Evolutionary conservation across 2,888 invertebrate species (phyloP), one percentile per base, ranked within the genome.

Genomic region (Bimastos eiseni): DNA sequence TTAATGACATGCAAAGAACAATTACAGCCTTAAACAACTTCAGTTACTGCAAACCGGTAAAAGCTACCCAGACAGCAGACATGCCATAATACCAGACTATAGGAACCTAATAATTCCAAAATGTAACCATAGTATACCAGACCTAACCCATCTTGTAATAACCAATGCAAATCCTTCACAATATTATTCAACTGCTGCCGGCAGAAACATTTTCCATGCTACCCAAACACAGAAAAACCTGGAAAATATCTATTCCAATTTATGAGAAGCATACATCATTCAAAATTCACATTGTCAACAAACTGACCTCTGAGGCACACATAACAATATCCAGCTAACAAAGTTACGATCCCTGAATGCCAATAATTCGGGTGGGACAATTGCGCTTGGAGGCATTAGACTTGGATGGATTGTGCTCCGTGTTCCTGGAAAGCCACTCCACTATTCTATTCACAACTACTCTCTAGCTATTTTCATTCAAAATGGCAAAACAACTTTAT

Each of bases 381-480:
- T 70, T 70, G 70, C n/a, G 70, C 70, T n/a, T 13, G 70, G 70
- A 70, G 70, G n/a, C 70, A 70, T 6, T 70, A 70, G 70, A 70
- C 30, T n/a, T 70, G 30, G 70, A 70, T 70, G n/a, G 70, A 70
- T 70, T n/a, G 30, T 70, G 70, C n/a, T 70, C 70, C n/a, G 17
- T n/a, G 70, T n/a, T 70, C 70, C n/a, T 70, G 70, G 70, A 70
- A 70, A 70, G n/a, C 70, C 70, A n/a, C n/a, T 70, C 70, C 70
- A n/a, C 30, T n/a, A 70, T 70, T 70, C 70, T n/a, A 70, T 30
- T 70, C 70, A 70, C 30, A 70, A n/a, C n/a, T n/a, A 70, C 70
- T 70, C 70, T n/a, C 5, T 70, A n/a, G 17, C 70, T n/a, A 70
- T 5, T 70, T 70, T 70, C 49, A 70, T 17, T 70, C 70, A 70